Base-by-base conservation (phyloP, 35 echinoderm and acorn worm genomes). In the Apostichopus japonicus region DNA sequence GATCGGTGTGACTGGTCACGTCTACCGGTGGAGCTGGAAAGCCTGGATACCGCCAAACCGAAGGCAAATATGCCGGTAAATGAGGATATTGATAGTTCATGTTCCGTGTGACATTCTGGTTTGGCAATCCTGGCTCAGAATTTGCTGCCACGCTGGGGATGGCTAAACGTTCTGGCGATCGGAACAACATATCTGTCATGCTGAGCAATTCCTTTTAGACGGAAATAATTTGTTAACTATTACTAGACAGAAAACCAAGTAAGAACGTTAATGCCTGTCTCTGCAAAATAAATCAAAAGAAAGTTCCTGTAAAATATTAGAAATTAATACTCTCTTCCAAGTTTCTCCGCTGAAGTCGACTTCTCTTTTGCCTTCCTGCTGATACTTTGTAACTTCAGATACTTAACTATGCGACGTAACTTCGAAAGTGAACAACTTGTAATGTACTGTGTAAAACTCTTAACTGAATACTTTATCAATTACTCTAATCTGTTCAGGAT, bases 101-200 rank as follows among this genome's bases (percentile, higher is more conserved):
- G 33, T 27, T 67, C 11, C 52, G 23, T n/a, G 1, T 24, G 51
- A 79, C 90, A 9, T 8, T 27, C 10, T 19, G 51, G 72, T 79
- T 77, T 10, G 90, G 71, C 72, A 79, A 24, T 15, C 52, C 77
- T 17, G 72, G 27, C 23, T 91, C 77, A n/a, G 71, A 77, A 58
- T 91, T 79, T 33, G 90, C 33, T 10, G 76, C 54, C 24, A 91
- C 90, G 58, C 90, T 91, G 4, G 90, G 90, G 17, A 91, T 91
- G 54, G 90, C 90, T 79, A 91, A 59, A 10, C 71, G 71, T 91
- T 91, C 90, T 53, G 90, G 90, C 14, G 90, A 91, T 8, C 90
- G 90, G 27, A 91, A 91, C 54, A 91, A 91, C 71, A 91, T 91
- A 77, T 91, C 90, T 58, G 90, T 91, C 90, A 91, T 91, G 22